Evolutionary conservation across 30 jellyfish, hydroid and myxozoan genomes (phyloP), one percentile per base, ranked within the genome.

Genomic region (Turritopsis rubra): DNA sequence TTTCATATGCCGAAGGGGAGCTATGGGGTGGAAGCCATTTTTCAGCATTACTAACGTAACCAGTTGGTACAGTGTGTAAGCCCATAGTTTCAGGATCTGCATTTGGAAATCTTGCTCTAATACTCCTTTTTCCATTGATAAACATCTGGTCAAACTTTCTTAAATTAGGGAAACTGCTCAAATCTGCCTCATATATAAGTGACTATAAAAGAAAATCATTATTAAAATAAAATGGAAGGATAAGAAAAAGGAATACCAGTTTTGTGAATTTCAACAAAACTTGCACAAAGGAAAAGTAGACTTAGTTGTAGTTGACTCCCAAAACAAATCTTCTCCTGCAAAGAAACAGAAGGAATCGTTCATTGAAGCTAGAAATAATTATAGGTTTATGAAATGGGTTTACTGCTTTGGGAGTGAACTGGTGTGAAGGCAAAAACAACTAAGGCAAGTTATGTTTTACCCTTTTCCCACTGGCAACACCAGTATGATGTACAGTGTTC

Each of bases 71-170:
- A 19, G 96, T 94, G 87, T 89, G 96, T 1, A 89, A 89, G 8
- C 99, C 99, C n/a, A 91, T 86, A 8, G 84, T 86, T 54, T 89
- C 99, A 29, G 99, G 97, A 73, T 94, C 87, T 13, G 96, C 99
- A 84, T 94, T 94, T 1, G 99, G 99, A 73, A 75, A 94, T 54
- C 99, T 68, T 7, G 99, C 99, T 79, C 95, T 82, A 16, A 94
- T 96, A 21, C 86, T 92, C 53, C 99, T 84, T 53, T 83, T 75
- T 21, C 95, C 95, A 75, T 86, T 82, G 66, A 87, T 87, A 86
- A 94, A 94, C 70, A 94, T 28, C 66, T 88, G 96, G 28, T 75
- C 88, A 75, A 94, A 86, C 53, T 90, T 86, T 28, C 83, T 79
- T 75, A 94, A 30, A 21, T 66, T 75, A 25, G 66, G 31, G 30